phyloP scores from a whole-genome alignment of 2,888 invertebrate species.

The Therioaphis trifolii region DNA sequence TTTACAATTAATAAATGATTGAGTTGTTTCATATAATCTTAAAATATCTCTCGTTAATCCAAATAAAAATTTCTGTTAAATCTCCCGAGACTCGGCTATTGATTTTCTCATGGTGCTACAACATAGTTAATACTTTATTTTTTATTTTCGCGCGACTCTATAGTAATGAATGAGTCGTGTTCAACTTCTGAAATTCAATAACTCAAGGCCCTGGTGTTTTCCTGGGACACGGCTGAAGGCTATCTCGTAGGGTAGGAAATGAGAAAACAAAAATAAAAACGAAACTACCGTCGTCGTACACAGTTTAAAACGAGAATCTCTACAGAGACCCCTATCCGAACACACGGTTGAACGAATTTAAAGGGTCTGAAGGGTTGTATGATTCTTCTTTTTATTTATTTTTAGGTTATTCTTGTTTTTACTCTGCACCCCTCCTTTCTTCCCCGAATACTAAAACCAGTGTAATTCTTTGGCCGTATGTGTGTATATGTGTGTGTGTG shows the following conservation, averaged over 20 bases:
- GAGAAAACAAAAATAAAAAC: background rate
- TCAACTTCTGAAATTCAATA: conserved; percentile 27
- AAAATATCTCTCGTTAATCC: no score
- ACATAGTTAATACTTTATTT: background rate
- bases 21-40: no score
- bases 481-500: background rate
- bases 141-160: background rate
- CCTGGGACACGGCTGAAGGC: background rate
- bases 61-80: no score
- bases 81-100: background rate
- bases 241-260: background rate
- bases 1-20: no score
- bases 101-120: background rate
- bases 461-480: conserved; percentile 42
- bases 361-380: conserved; percentile 38
- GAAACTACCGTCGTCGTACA: background rate
- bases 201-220: background rate
- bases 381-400: conserved; percentile 50
- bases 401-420: conserved; percentile 44
- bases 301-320: conserved; percentile 47
- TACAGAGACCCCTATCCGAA: conserved; percentile 17
- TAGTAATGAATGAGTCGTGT: background rate
- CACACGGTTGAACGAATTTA: conserved; percentile 52
- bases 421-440: background rate
- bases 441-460: background rate